A percentile compares a stretch with the other conserved stretches of the same genome.
phyloP scores from a whole-genome alignment of 2,888 invertebrate species.

The Phymatocera aterrima region DNA sequence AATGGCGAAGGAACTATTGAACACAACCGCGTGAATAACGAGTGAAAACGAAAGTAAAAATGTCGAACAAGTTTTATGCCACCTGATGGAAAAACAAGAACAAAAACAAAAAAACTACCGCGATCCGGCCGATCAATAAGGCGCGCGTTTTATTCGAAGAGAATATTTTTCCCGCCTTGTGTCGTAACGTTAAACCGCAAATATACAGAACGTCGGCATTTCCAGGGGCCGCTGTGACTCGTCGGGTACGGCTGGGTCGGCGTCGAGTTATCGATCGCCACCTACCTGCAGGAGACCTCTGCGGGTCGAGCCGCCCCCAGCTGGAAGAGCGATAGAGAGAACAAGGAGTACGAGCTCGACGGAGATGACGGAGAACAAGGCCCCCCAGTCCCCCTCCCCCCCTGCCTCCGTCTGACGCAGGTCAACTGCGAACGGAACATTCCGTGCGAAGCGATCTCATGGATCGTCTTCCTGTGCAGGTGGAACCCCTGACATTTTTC shows the following conservation, averaged over 20 bases:
- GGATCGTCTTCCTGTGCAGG: background rate
- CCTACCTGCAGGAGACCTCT: constrained; percentile 67
- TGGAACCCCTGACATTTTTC: background rate
- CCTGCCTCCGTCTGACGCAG: constrained; percentile 35
- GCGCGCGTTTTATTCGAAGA: background rate
- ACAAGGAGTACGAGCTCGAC: constrained; percentile 22
- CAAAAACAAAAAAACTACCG: too few relatives aligned
- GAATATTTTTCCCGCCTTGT: background rate
- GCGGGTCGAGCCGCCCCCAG: constrained; percentile 41
- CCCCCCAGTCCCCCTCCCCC: too few relatives aligned
- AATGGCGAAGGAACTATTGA: background rate
- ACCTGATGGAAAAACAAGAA: too few relatives aligned
- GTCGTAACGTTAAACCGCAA: constrained; percentile 9
- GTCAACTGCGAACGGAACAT: constrained; percentile 16
- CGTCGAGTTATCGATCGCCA: constrained; percentile 70
- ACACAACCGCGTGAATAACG: background rate
- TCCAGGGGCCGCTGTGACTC: constrained; percentile 61
- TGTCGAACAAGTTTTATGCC: background rate
- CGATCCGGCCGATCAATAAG: background rate
- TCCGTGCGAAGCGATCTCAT: background rate
- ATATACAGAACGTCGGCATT: constrained; percentile 57
- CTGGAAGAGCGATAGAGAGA: constrained; percentile 16
- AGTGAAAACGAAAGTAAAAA: background rate
- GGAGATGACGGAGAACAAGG: constrained; percentile 18
- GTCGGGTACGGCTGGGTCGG: constrained; percentile 70